Conservation (phyloP, 2,797 vertebrate genomes). For the Thunnus albacares region DNA sequence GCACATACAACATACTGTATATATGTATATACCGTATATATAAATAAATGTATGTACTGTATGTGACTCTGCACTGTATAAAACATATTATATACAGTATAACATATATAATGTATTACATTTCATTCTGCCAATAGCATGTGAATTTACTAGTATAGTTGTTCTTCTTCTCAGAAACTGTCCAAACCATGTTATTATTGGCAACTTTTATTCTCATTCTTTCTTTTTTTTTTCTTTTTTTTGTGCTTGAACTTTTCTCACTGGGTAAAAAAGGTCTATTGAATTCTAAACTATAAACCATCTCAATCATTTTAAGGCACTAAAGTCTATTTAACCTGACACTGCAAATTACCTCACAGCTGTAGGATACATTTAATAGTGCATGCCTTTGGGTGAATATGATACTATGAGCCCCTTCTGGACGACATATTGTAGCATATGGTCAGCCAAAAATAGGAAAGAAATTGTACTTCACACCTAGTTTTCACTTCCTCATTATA, state of each 20-base stretch:
- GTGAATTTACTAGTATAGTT: too few species aligned
- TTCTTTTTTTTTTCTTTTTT: too few species aligned
- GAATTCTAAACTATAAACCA: slow-evolving; percentile 43
- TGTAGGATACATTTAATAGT: slow-evolving; percentile 33
- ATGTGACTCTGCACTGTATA: too few species aligned
- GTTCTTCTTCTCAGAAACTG: too few species aligned
- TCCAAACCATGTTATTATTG: too few species aligned
- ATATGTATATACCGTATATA: too few species aligned
- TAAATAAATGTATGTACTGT: too few species aligned
- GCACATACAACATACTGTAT: too few species aligned
- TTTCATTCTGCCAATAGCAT: too few species aligned
- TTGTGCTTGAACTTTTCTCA: background rate
- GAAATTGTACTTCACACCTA: slow-evolving; percentile 45
- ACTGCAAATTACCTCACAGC: slow-evolving; percentile 47
- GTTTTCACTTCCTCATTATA: slow-evolving; percentile 53
- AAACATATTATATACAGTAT: too few species aligned
- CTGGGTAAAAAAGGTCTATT: slow-evolving; percentile 7
- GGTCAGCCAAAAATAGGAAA: slow-evolving; percentile 42
- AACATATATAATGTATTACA: too few species aligned
- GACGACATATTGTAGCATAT: slow-evolving; percentile 47
- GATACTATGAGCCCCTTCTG: slow-evolving; percentile 28
- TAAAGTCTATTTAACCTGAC: slow-evolving; percentile 49
- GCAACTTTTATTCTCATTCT: too few species aligned
- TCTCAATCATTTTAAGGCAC: slow-evolving; percentile 30
- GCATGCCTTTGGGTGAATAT: slow-evolving; percentile 40